phyloP scores from a whole-genome alignment of 1,140 invertebrate genomes.

The Nymphalis io region DNA sequence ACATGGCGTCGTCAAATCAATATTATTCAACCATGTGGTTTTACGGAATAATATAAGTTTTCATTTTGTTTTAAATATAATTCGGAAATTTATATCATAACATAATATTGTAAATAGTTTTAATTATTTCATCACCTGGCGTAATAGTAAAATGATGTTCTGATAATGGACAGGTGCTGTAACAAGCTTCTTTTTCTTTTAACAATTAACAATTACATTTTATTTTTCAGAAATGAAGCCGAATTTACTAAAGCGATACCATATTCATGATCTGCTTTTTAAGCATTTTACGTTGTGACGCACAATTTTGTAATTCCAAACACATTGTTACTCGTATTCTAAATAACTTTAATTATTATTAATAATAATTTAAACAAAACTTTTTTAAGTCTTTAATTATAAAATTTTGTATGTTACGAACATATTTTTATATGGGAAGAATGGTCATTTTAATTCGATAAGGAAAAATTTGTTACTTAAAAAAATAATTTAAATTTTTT shows the following conservation, averaged over 20 bases:
- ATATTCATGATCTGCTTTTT: constrained; percentile 57
- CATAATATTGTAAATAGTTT: no score
- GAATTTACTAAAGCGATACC: constrained; percentile 53
- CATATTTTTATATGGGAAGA: constrained; percentile 50
- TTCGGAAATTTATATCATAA: no score
- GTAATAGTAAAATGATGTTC: background rate
- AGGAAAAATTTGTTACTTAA: constrained; percentile 44
- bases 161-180: background rate
- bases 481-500: constrained; percentile 43
- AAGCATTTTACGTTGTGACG: constrained; percentile 71
- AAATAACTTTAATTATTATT: constrained; percentile 33
- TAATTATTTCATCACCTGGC: constrained; percentile 1
- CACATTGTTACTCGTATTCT: constrained; percentile 46
- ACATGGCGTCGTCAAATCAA: constrained; percentile 40
- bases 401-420: constrained; percentile 32
- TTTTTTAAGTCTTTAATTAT: constrained; percentile 25
- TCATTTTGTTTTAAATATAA: no score
- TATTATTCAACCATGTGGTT: constrained; percentile 38
- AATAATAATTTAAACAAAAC: constrained; percentile 25
- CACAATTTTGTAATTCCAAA: constrained; percentile 46
- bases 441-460: constrained; percentile 38
- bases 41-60: constrained; percentile 4
- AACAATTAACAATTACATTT: background rate
- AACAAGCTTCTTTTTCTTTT: background rate
- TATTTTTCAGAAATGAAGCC: constrained; percentile 74